phyloP scores from a whole-genome alignment of 2,113 vertebrate genomes.

The Tachysurus vachellii region DNA sequence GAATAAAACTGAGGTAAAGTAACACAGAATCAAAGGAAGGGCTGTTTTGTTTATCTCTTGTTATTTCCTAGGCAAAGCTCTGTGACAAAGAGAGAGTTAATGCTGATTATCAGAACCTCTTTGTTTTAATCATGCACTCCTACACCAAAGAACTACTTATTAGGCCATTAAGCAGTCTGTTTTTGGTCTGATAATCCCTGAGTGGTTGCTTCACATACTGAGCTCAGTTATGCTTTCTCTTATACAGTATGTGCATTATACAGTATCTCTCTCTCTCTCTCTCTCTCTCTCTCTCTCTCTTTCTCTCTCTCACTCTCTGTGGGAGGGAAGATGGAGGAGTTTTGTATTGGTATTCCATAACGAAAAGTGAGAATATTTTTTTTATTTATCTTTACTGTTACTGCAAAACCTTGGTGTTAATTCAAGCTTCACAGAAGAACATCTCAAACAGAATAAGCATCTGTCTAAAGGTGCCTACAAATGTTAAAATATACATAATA shows the following conservation, averaged over 20 bases:
- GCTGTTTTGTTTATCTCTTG: not conserved
- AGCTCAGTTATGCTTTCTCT: not conserved
- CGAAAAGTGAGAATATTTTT: not conserved
- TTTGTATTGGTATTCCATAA: not conserved
- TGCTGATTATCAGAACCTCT: not conserved
- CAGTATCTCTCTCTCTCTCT: not conserved
- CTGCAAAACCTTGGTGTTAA: not conserved
- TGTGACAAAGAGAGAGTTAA: not conserved
- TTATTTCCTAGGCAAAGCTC: conserved; percentile 8
- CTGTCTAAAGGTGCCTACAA: not conserved
- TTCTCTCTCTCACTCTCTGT: not conserved
- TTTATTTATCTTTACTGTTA: not conserved
- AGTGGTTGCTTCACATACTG: conserved; percentile 35
- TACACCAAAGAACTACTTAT: conserved; percentile 40
- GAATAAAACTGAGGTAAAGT: not conserved
- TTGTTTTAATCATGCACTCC: conserved; percentile 29
- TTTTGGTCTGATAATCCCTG: conserved; percentile 62
- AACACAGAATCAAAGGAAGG: not conserved
- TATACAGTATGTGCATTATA: not conserved
- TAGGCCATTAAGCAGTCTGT: conserved; percentile 56
- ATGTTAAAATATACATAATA: not conserved
- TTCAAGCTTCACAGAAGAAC: not conserved
- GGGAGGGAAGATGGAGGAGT: not conserved
- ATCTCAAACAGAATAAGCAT: not conserved
- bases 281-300: not conserved